phyloP scores from a whole-genome alignment of 2,797 vertebrate species.

The Falco rusticolus region DNA sequence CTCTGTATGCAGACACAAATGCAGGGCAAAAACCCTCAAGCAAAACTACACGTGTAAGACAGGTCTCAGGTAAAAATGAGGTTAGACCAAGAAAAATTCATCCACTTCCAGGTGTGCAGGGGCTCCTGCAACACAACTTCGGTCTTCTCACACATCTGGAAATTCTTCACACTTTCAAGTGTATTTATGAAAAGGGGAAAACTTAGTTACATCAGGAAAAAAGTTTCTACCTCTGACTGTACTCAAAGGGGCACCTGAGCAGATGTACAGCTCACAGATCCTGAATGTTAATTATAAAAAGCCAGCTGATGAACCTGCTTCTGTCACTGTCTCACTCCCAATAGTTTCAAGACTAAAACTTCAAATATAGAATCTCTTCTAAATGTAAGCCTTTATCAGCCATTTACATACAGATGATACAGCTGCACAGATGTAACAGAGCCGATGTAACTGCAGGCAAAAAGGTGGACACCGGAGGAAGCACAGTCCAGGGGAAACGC shows the following conservation, averaged over 20 bases:
- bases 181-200: background rate
- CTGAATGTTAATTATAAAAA: background rate
- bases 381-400: background rate
- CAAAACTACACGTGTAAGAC: background rate
- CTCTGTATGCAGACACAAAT: background rate
- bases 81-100: background rate
- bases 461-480: background rate
- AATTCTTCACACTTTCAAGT: background rate
- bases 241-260: background rate
- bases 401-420: background rate
- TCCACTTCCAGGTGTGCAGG: background rate
- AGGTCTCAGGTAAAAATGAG: background rate
- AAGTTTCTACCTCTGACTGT: background rate
- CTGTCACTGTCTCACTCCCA: background rate
- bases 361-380: background rate
- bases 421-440: background rate
- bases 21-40: background rate
- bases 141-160: background rate
- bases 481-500: rapidly evolving
- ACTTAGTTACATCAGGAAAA: background rate
- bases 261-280: background rate
- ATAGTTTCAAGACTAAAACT: background rate
- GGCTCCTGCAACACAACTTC: background rate
- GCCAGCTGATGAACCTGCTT: background rate
- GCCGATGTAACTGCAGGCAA: background rate